Percentiles rank a stretch among this genome's conserved stretches.
Evolutionary conservation across 1,140 invertebrate genomes (phyloP).

Genomic region (Drosophila kepulauana): DNA sequence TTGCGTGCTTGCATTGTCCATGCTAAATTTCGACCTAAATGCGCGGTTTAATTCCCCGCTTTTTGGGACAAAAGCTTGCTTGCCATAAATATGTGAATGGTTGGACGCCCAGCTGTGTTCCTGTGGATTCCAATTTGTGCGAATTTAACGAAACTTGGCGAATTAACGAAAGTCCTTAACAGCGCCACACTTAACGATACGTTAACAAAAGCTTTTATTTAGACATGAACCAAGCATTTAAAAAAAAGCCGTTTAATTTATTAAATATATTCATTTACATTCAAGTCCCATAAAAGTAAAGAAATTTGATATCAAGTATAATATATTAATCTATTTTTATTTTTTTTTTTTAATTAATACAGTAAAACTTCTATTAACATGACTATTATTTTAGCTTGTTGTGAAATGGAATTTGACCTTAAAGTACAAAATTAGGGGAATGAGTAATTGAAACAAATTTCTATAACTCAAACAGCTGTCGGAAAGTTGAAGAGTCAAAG

Average conservation of each 20-base stretch:
- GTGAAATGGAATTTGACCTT: too few species aligned
- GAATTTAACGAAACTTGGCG: not conserved
- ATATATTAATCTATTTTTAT: too few species aligned
- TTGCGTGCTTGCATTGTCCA: not conserved
- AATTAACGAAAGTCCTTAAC: constrained; percentile 23
- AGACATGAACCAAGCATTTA: not conserved
- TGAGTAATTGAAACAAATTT: constrained; percentile 48
- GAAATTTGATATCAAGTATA: too few species aligned
- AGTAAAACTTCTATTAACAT: not conserved
- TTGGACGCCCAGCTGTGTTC: not conserved
- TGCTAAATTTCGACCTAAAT: constrained; percentile 36
- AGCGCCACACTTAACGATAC: constrained; percentile 13
- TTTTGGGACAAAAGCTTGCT: constrained; percentile 29
- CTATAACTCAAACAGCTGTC: constrained; percentile 38
- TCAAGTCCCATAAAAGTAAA: too few species aligned
- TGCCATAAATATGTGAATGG: constrained; percentile 20
- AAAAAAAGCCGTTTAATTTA: not conserved
- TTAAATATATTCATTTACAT: not conserved
- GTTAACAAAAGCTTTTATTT: not conserved
- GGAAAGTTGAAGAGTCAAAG: constrained; percentile 71
- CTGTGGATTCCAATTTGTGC: constrained; percentile 20
- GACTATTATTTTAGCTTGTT: too few species aligned
- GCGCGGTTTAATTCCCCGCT: not conserved
- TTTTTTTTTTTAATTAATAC: not conserved
- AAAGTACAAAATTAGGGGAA: not conserved